Evolutionary conservation across 2,888 invertebrate species (phyloP).

Genomic region (Thymelicus lineola): DNA sequence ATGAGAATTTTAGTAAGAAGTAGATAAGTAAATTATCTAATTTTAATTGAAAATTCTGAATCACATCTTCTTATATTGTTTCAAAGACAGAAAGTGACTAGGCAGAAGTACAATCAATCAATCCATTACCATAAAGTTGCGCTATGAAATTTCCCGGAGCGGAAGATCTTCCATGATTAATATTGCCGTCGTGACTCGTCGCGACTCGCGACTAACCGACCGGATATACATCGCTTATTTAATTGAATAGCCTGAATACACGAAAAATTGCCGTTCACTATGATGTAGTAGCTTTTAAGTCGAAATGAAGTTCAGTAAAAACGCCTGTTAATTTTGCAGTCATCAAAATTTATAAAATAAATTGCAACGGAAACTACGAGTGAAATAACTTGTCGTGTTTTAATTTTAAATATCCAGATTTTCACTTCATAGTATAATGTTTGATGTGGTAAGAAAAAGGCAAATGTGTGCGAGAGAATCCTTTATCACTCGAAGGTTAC

Average conservation of each 20-base stretch:
- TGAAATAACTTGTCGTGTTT: too few species aligned
- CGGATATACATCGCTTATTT: constrained; percentile 60
- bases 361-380: too few species aligned
- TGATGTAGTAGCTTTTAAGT: too few species aligned
- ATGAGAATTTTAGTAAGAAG: too few species aligned
- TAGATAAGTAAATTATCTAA: too few species aligned
- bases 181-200: constrained; percentile 71
- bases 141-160: constrained; percentile 66
- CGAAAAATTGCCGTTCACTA: constrained; percentile 20
- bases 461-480: constrained; percentile 8
- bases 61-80: neutral
- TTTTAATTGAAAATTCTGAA: too few species aligned
- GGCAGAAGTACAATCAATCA: constrained; percentile 57
- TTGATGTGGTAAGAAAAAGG: neutral
- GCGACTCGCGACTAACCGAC: constrained; percentile 55
- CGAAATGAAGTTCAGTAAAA: too few species aligned
- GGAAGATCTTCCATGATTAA: constrained; percentile 70
- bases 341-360: too few species aligned
- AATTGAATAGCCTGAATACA: constrained; percentile 28
- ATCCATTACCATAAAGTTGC: constrained; percentile 73
- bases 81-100: constrained; percentile 36
- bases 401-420: too few species aligned
- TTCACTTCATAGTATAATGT: too few species aligned
- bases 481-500: constrained; percentile 37
- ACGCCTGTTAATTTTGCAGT: too few species aligned